Conservation (phyloP, 2,888 invertebrate species). For the Drepanosiphum platanoidis region DNA sequence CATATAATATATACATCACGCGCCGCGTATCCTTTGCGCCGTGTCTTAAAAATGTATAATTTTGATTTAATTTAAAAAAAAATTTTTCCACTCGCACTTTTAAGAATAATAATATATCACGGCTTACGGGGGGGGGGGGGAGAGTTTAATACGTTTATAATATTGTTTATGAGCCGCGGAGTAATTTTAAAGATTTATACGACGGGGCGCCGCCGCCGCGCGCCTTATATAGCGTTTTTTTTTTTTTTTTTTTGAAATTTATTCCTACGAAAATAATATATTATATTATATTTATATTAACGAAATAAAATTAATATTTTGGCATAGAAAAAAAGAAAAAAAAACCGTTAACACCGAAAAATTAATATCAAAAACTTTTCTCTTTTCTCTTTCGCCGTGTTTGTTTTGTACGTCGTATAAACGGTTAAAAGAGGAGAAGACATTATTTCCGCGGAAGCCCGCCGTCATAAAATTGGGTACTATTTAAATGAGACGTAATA, state of each 20-base stretch:
- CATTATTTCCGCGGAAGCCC: constrained; percentile 29
- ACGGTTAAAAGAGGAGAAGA: constrained; percentile 42
- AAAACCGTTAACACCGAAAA: constrained; percentile 30
- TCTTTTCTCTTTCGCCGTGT: too few species aligned
- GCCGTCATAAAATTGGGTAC: constrained; percentile 42
- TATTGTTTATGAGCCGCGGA: constrained; percentile 36
- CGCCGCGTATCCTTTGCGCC: too few species aligned
- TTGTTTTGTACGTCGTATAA: too few species aligned
- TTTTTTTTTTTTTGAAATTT: too few species aligned
- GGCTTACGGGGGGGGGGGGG: too few species aligned
- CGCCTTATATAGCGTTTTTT: not conserved
- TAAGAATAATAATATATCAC: constrained; percentile 3
- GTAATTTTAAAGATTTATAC: constrained; percentile 52
- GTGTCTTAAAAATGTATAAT: not conserved
- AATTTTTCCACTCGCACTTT: constrained; percentile 21
- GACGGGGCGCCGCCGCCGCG: too few species aligned
- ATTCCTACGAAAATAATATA: constrained; percentile 40
- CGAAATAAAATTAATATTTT: constrained; percentile 50
- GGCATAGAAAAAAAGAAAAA: constrained; percentile 37
- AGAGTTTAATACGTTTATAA: constrained; percentile 25
- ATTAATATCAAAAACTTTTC: constrained; percentile 43
- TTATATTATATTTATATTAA: constrained; percentile 44
- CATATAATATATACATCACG: not conserved
- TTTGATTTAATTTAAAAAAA: not conserved
- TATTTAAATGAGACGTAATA: constrained; percentile 53